Conservation (phyloP, 2,113 vertebrate species). For the Semnornis frantzii region DNA sequence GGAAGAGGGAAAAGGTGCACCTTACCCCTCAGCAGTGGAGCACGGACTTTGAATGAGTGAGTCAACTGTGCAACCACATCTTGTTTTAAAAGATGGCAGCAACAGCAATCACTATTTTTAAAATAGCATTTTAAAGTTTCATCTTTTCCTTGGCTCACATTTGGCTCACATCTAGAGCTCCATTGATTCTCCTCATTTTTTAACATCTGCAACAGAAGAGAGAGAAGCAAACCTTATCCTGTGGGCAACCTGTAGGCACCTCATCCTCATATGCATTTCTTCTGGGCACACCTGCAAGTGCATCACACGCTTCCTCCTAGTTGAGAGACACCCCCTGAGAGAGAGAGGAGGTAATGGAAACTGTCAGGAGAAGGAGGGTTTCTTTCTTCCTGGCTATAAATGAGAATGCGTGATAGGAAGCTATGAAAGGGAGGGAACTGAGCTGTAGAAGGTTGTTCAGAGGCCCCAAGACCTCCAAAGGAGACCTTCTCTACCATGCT, state of each 20-base stretch:
- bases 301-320: not conserved
- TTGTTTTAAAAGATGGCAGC: not conserved
- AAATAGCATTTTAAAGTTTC: not conserved
- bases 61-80: not conserved
- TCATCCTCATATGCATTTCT: not conserved
- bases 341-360: not conserved
- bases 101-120: not conserved
- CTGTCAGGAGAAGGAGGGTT: not conserved
- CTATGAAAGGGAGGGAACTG: not conserved
- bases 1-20: not conserved
- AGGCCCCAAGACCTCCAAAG: not conserved
- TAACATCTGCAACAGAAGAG: not conserved
- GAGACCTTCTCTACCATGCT: not conserved
- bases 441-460: not conserved
- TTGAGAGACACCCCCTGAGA: not conserved
- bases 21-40: not conserved
- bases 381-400: not conserved
- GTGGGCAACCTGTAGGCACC: accelerated
- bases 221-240: not conserved
- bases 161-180: not conserved
- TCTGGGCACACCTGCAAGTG: not conserved
- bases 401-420: accelerated
- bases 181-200: not conserved
- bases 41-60: not conserved
- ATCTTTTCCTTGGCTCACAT: not conserved